Evolutionary conservation across 1,140 invertebrate genomes (phyloP), one percentile per base, ranked within the genome.

Genomic region (Zaprionus vittiger): DNA sequence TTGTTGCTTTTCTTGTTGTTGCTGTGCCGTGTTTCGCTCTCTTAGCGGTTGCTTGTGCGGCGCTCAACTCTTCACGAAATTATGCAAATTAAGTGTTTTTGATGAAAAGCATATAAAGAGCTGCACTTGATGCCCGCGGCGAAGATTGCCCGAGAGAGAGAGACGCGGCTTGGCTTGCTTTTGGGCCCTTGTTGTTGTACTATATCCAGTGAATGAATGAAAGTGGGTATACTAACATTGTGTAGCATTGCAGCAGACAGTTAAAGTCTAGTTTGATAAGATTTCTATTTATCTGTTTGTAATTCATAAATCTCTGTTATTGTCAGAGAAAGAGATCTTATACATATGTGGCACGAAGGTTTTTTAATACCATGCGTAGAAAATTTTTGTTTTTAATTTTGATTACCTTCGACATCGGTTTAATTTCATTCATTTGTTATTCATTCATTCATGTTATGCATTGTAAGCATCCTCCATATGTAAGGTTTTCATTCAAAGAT

Each of bases 61-160:
- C 54, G 54, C 52, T 34, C 31, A 74, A 68, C 80, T 80, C 83
- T 79, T 81, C 69, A 76, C 78, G 73, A 89, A 87, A 87, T 87
- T 87, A 87, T 87, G 84, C 81, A 87, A 87, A 87, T 87, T 81
- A 87, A 90, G 85, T 87, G 85, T 84, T 89, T 89, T 76, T 84
- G 85, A 89, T 87, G 84, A 87, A 90, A 87, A 80, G 84, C 84
- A 81, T 73, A 79, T 66, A 74, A 76, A 78, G 77, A 81, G 81
- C 79, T 81, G 79, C 82, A 85, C 81, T 83, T 83, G 77, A 83
- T 71, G 73, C 81, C 24, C 67, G 38, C 15, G 47, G 41, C 55
- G 37, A 47, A 55, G 61, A 60, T 56, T 70, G 74, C 52, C n/a
- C 26, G 34, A 71, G 31, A 34, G 28, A 34, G 28, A 28, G 66